Evolutionary conservation across 2,113 vertebrate genomes (phyloP), one percentile per base, ranked within the genome.

Genomic region (Stictonetta naevosa): DNA sequence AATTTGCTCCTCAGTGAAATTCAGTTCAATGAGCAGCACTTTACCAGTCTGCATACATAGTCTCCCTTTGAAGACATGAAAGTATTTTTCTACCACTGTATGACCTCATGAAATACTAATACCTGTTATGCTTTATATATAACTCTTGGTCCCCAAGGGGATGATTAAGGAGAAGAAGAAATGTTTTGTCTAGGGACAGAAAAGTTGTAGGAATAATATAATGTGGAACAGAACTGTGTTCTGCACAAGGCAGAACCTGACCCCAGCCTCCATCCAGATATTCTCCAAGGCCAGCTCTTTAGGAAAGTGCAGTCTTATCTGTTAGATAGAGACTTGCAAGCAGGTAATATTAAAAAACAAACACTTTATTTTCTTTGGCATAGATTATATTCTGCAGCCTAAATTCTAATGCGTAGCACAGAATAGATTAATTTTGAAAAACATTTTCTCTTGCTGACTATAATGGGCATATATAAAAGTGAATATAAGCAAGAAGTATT

Each of bases 401-500:
- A 62, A 89, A 89, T 26, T 48, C 34, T 5, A 78, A 60, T 29
- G 16, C 56, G 44, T 83, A 52, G 26, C 33, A 83, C 21, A 68
- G 72, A 93, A 74, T 38, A 13, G 38, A 67, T 59, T 69, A 40
- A 64, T 40, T 95, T 64, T 36, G 52, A 75, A 3, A 66, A 69
- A 91, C n/a, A 28, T 58, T 90, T 34, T 59, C 40, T 91, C 31
- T 84, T 77, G 48, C 38, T 75, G 76, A 72, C 19, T 74, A 7
- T 38, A 82, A 67, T n/a, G 34, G 26, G 4, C 36, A 64, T 62
- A 69, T 76, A 78, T 63, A 88, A 88, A 96, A 92, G 64, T 81
- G 38, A 84, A 93, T 91, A 95, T 62, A 58, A 87, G 72, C 50
- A 34, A 62, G 80, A 91, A 75, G 62, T 36, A 46, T 36, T 92